These are phyloP conservation scores for Araneus ventricosus DNA, from an alignment of 1,140 invertebrate species.

Conservation along the genomic window DNA sequence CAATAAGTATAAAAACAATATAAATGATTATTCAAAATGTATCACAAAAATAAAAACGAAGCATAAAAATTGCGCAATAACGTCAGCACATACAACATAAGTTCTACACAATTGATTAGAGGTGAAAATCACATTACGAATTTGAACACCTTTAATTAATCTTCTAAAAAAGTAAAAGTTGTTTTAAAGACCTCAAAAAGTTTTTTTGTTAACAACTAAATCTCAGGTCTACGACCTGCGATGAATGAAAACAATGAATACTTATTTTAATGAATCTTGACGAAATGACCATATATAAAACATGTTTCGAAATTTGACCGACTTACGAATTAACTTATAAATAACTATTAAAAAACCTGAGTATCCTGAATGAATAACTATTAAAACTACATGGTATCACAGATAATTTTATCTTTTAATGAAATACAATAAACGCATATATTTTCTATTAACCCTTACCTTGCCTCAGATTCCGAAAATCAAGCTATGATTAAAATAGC, in stretches of 20 bases:
- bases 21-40: too few relatives aligned
- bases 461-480: slow-evolving; percentile 2
- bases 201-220: too few relatives aligned
- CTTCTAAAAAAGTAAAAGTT: too few relatives aligned
- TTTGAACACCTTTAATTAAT: too few relatives aligned
- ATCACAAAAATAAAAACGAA: too few relatives aligned
- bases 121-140: too few relatives aligned
- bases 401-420: not conserved
- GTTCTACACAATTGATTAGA: too few relatives aligned
- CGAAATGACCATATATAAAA: slow-evolving; percentile 70
- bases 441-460: slow-evolving; percentile 10
- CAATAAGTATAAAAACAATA: too few relatives aligned
- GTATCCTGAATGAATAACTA: not conserved
- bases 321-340: slow-evolving; percentile 22
- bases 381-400: not conserved
- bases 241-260: not conserved
- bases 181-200: too few relatives aligned
- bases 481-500: slow-evolving; percentile 46
- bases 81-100: too few relatives aligned
- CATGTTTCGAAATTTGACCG: slow-evolving; percentile 72
- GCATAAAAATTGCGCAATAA: too few relatives aligned
- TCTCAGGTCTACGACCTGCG: not conserved
- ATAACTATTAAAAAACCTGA: not conserved
- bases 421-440: not conserved
- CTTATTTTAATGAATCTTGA: slow-evolving; percentile 9